Conservation (phyloP, 1,140 invertebrate genomes). For the Lepidotrigona ventralis region DNA sequence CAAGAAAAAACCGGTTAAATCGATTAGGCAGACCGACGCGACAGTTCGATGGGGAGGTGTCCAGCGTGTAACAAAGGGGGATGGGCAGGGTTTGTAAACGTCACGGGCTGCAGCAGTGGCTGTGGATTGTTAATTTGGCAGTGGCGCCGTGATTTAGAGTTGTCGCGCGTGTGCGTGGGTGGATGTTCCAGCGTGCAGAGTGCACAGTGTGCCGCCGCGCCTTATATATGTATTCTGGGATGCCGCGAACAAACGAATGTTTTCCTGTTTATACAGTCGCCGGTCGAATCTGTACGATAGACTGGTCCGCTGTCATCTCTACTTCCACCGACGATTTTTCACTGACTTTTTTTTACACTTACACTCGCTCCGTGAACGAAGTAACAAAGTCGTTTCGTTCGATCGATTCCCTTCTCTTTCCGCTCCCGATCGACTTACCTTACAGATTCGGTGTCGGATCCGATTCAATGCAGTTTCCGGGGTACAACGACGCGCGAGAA, state of each 20-base stretch:
- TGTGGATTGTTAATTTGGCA: constrained; percentile 43
- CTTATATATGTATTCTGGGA: constrained; percentile 38
- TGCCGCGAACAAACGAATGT: constrained; percentile 64
- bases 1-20: background rate
- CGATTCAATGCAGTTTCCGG: constrained; percentile 2
- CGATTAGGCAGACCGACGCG: background rate
- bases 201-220: constrained; percentile 25
- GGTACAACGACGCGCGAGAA: background rate
- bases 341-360: background rate
- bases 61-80: constrained; percentile 2
- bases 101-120: constrained; percentile 11
- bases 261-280: constrained; percentile 59
- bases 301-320: background rate
- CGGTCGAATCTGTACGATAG: background rate
- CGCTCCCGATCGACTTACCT: background rate
- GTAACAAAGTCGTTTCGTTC: background rate
- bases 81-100: constrained; percentile 20
- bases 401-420: background rate
- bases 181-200: constrained; percentile 17
- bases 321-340: background rate
- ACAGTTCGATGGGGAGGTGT: background rate
- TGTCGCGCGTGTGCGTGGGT: constrained; percentile 52
- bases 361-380: background rate
- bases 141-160: constrained; percentile 60
- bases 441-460: background rate